Percentiles rank a stretch among this genome's conserved stretches.
Evolutionary conservation across 2,113 vertebrate genomes (phyloP).

Genomic region (Megaptera novaeangliae): DNA sequence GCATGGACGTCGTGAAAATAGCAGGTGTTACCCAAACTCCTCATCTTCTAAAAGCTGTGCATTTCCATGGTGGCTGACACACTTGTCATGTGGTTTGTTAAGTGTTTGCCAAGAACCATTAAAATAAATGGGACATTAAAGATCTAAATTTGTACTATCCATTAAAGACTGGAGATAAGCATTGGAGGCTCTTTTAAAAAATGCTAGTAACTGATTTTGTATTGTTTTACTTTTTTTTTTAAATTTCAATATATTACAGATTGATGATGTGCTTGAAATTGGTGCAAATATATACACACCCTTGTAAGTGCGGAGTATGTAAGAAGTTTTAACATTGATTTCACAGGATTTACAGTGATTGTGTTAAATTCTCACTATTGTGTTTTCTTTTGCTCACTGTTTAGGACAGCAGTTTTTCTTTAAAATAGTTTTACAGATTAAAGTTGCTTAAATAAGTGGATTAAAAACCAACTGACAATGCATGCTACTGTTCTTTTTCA

Average conservation of each 20-base stretch:
- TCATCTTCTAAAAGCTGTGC: constrained; percentile 74
- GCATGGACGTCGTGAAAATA: constrained; percentile 71
- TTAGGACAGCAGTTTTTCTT: constrained; percentile 73
- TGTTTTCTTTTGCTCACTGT: constrained; percentile 76
- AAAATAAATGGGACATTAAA: constrained; percentile 71
- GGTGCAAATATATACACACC: constrained; percentile 76
- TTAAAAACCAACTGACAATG: constrained; percentile 77
- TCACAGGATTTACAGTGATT: constrained; percentile 69
- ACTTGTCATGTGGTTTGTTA: constrained; percentile 75
- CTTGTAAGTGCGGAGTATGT: constrained; percentile 77
- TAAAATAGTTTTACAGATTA: constrained; percentile 75
- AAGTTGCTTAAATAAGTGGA: constrained; percentile 75
- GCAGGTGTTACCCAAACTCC: constrained; percentile 66
- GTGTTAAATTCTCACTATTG: constrained; percentile 72
- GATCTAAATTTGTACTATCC: constrained; percentile 69
- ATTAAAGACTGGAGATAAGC: constrained; percentile 70
- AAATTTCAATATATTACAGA: constrained; percentile 74
- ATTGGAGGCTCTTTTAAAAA: constrained; percentile 77
- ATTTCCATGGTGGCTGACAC: constrained; percentile 77
- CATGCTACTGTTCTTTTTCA: constrained; percentile 79
- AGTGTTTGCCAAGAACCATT: constrained; percentile 77
- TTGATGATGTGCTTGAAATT: constrained; percentile 82
- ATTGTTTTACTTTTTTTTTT: constrained; percentile 72
- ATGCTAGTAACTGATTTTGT: constrained; percentile 77
- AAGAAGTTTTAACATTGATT: constrained; percentile 69